Conservation (phyloP, 1,140 invertebrate species). For the Sycophila sp. region DNA sequence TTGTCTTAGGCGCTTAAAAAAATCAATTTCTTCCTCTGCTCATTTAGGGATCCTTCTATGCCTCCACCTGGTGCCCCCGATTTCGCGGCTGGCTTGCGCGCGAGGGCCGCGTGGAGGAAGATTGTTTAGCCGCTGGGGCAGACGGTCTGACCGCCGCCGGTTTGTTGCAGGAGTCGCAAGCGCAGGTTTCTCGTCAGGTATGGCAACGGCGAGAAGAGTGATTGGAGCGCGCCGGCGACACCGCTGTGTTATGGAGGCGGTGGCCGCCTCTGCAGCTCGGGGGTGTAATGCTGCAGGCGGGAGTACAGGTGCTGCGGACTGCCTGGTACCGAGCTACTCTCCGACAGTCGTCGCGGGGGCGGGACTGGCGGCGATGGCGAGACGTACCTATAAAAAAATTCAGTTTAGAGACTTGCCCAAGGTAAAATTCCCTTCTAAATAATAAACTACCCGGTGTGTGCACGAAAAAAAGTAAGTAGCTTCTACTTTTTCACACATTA, state of each 20-base stretch:
- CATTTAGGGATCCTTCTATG: too few relatives aligned
- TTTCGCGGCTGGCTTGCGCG: background rate
- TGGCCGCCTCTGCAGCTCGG: constrained; percentile 75
- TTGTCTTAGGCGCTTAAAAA: constrained; percentile 32
- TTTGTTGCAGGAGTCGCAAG: constrained; percentile 7
- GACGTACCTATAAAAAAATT: too few relatives aligned
- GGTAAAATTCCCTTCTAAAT: too few relatives aligned
- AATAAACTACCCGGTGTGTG: too few relatives aligned
- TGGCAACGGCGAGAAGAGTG: constrained; percentile 29
- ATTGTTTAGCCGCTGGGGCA: constrained; percentile 6
- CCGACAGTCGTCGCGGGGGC: constrained; percentile 69
- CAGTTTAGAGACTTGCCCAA: too few relatives aligned
- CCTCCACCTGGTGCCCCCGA: background rate
- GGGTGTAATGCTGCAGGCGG: constrained; percentile 76
- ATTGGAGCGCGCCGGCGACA: constrained; percentile 4
- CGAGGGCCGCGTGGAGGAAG: background rate
- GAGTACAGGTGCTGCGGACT: constrained; percentile 75
- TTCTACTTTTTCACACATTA: too few relatives aligned
- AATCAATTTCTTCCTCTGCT: background rate
- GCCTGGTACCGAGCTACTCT: constrained; percentile 75
- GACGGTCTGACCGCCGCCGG: constrained; percentile 1
- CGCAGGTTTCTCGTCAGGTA: constrained; percentile 18
- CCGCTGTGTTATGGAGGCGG: constrained; percentile 67
- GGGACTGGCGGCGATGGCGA: constrained; percentile 76
- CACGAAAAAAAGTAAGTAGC: too few relatives aligned